Evolutionary conservation across 1,140 invertebrate genomes (phyloP).

Genomic region (Pogonomyrmex californicus): DNA sequence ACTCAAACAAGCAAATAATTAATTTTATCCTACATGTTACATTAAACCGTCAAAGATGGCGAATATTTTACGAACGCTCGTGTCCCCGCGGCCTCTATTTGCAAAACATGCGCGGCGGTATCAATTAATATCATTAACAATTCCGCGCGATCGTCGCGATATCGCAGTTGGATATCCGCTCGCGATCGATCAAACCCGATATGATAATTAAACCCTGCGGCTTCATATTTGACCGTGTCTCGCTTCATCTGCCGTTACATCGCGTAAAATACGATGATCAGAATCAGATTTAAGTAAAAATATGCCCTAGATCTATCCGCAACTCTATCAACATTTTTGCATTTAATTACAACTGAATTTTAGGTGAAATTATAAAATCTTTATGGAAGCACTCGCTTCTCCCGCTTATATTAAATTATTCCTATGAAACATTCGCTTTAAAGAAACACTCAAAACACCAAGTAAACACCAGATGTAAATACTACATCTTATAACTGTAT

Average conservation of each 20-base stretch:
- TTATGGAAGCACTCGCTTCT: background rate
- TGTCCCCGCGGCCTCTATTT: constrained; percentile 40
- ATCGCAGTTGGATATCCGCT: constrained; percentile 35
- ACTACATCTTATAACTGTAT: background rate
- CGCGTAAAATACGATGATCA: constrained; percentile 11
- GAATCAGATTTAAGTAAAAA: constrained; percentile 19
- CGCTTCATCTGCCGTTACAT: constrained; percentile 22
- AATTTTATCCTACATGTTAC: constrained; percentile 42
- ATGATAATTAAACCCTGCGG: constrained; percentile 59
- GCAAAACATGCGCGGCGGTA: constrained; percentile 44
- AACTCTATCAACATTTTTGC: background rate
- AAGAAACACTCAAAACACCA: background rate
- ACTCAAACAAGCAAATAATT: constrained; percentile 20
- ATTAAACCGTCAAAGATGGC: constrained; percentile 31
- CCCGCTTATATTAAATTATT: background rate
- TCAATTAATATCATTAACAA: constrained; percentile 64
- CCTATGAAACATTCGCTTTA: background rate
- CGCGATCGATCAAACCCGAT: constrained; percentile 46
- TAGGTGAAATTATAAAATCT: background rate
- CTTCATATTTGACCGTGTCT: constrained; percentile 47
- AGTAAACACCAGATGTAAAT: background rate
- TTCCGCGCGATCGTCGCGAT: constrained; percentile 43
- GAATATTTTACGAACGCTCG: constrained; percentile 38
- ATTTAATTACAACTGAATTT: background rate
- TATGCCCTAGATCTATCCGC: background rate